These are phyloP conservation scores for Agonopterix arenella DNA, from an alignment of 2,888 invertebrate genomes.

Conservation along the genomic window DNA sequence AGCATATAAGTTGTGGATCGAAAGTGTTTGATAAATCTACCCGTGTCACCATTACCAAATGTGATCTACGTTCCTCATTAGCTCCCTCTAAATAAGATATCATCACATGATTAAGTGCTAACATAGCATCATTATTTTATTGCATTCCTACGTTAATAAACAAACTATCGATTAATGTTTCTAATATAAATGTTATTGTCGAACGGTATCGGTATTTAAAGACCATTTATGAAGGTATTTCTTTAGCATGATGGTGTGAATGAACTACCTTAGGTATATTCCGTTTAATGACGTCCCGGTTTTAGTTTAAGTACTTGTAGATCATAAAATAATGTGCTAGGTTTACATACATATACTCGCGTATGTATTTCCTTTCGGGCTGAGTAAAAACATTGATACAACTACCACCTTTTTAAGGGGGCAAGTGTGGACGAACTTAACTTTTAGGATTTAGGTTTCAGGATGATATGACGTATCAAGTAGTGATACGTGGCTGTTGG, in stretches of 20 bases:
- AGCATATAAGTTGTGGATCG: slow-evolving; percentile 62
- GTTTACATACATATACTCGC: too few species aligned
- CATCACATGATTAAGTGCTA: slow-evolving; percentile 59
- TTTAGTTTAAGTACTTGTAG: too few species aligned
- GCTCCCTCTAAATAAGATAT: slow-evolving; percentile 70
- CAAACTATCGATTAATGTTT: slow-evolving; percentile 46
- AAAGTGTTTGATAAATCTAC: slow-evolving; percentile 70
- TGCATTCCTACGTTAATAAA: slow-evolving; percentile 62
- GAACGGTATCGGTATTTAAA: slow-evolving; percentile 30
- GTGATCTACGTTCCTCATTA: slow-evolving; percentile 73
- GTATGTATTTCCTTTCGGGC: too few species aligned
- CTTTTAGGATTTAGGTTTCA: too few species aligned
- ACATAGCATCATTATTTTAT: slow-evolving; percentile 63
- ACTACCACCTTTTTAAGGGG: too few species aligned
- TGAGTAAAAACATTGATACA: too few species aligned
- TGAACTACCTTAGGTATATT: too few species aligned
- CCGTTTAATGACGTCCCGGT: too few species aligned
- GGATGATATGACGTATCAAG: too few species aligned
- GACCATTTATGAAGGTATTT: slow-evolving; percentile 19
- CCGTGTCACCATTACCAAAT: slow-evolving; percentile 65
- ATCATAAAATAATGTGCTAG: too few species aligned
- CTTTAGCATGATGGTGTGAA: slow-evolving; percentile 38
- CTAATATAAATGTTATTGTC: slow-evolving; percentile 36
- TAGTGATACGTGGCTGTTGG: too few species aligned
- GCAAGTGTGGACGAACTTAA: too few species aligned